Base-by-base conservation (phyloP, 2,797 vertebrate genomes). In the Pachyuromys duprasi region DNA sequence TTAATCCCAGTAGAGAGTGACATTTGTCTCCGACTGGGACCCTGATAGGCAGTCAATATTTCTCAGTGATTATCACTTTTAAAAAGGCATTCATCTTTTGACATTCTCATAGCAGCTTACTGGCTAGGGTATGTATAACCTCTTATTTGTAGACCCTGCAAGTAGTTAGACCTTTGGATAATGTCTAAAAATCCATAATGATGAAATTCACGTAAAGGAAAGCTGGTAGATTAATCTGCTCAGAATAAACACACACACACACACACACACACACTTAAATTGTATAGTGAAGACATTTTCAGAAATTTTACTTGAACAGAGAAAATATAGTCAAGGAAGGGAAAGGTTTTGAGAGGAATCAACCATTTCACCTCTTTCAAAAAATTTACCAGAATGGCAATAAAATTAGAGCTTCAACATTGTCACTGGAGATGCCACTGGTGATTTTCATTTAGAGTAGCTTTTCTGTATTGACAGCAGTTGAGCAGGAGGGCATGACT, bases 131-230 rank as follows among this genome's bases (percentile, higher is more conserved):
- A 17, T 55, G 8, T 75, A 87, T 39, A 42, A 55, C 8, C 14
- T 74, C 86, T 74, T 87, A 70, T 57, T 72, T 33, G 20, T 63
- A 88, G 18, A 62, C 1, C 8, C 15, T 42, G 60, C 18, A 62
- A 62, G 20, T 33, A 75, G 49, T 36, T 17, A 72, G 74, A 24
- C 72, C 60, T 63, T 76, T 31, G n/a, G 18, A 78, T 76, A 62
- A 45, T 67, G 79, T n/a, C 36, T 90, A 36, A 93, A 90, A 33
- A 49, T 94, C 45, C 22, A 49, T 42, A 28, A n/a, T 81, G 60
- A 95, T 62, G 53, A 96, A 75, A 95, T 93, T 80, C 26, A 94
- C 72, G 65, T n/a, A 42, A 65, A 88, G 39, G 31, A 90, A 92
- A 96, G 39, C 62, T 91, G 39, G 33, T 26, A 91, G n/a, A 89